These are phyloP conservation scores for Zophobas morio DNA, from an alignment of 1,140 invertebrate species.

Conservation along the genomic window DNA sequence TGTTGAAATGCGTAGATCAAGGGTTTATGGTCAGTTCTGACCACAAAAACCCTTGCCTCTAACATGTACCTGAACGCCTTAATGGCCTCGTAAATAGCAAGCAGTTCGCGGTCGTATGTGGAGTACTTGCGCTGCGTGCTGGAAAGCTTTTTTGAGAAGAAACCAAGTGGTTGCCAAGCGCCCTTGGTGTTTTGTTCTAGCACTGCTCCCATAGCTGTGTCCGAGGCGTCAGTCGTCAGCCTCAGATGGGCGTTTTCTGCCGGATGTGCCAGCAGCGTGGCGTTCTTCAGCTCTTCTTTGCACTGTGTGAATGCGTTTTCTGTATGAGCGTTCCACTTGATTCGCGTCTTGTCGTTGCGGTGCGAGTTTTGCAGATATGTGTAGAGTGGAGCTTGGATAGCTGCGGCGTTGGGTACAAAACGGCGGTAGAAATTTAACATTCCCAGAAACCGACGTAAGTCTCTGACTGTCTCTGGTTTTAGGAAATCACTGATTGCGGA, in stretches of 20 bases:
- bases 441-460: constrained; percentile 62
- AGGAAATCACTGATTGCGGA: constrained; percentile 55
- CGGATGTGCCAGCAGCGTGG: constrained; percentile 51
- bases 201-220: constrained; percentile 45
- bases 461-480: constrained; percentile 52
- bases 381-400: constrained; percentile 55
- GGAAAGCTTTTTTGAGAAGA: constrained; percentile 59
- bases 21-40: constrained; percentile 66
- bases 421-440: constrained; percentile 64
- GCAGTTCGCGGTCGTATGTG: constrained; percentile 67
- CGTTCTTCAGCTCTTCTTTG: constrained; percentile 55
- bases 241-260: background rate
- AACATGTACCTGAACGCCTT: constrained; percentile 57
- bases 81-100: constrained; percentile 66
- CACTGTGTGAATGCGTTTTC: constrained; percentile 54
- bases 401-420: constrained; percentile 58
- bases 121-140: constrained; percentile 63
- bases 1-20: constrained; percentile 59
- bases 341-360: constrained; percentile 57
- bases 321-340: constrained; percentile 53
- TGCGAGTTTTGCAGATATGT: constrained; percentile 41
- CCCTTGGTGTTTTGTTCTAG: constrained; percentile 47
- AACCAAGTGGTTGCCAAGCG: constrained; percentile 50
- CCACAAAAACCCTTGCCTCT: constrained; percentile 54
- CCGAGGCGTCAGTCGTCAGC: constrained; percentile 10